Base-by-base conservation (phyloP, 2,888 invertebrate species). In the Octonoba sinensis region DNA sequence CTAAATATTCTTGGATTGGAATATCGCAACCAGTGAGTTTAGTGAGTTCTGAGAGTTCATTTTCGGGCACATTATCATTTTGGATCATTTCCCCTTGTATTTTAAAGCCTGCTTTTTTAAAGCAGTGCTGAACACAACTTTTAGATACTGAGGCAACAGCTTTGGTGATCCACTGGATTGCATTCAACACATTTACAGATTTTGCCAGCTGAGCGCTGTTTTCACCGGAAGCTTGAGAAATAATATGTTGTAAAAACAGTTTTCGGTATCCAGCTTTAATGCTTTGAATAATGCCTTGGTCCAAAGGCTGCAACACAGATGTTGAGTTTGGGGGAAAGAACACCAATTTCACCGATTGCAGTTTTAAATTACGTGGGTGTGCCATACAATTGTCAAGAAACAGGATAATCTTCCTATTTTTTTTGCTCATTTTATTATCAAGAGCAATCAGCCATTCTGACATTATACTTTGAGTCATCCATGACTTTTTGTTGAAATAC, bases 381-480 rank as follows among this genome's bases (percentile, higher is more conserved):
- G 20, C 11, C 15, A 8, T 3, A 13, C 12, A 44, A 24, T 49
- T 44, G 24, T 60, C 60, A 20, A 60, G 60, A 60, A 13, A 60
- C 6, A 60, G 22, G 22, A 60, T 3, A 20, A 60, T 65, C n/a
- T 20, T 44, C 47, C 18, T 16, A 13, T 3, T 24, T 65, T 36
- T 16, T 64, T 65, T 65, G 15, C 18, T 65, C 18, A 46, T 65
- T 65, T 47, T 44, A 27, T 65, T 20, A 65, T 65, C 47, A n/a
- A 65, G n/a, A 44, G 13, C 65, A 65, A 60, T 60, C 12, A 60
- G 24, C 60, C 22, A 60, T 24, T 11, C 27, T 13, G 60, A 60
- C 60, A 60, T 65, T 16, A 65, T 65, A 47, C n/a, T n/a, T 65
- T 46, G 65, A 36, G 46, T 65, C 65, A 65, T 65, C n/a, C 65